These are phyloP conservation scores for Rhopalosiphum nymphaeae DNA, from an alignment of 2,888 invertebrate genomes.

Conservation along the genomic window DNA sequence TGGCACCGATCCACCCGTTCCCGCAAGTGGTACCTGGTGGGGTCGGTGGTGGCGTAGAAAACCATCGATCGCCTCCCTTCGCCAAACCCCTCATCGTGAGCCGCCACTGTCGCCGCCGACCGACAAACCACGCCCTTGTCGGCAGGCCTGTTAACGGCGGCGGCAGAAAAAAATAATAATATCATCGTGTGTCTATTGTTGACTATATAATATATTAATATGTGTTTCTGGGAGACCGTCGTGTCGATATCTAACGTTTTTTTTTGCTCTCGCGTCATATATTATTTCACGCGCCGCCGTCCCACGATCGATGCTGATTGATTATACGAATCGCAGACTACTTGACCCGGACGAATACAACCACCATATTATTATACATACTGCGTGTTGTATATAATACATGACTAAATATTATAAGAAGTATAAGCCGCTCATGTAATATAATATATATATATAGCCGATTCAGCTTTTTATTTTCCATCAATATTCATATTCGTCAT, in stretches of 20 bases:
- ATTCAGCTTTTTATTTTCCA: background rate
- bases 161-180: background rate
- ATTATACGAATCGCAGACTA: background rate
- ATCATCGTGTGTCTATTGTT: conserved; percentile 1
- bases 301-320: background rate
- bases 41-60: conserved; percentile 27
- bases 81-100: background rate
- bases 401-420: background rate
- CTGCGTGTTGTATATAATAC: background rate
- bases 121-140: conserved; percentile 60
- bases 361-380: background rate
- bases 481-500: background rate
- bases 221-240: background rate
- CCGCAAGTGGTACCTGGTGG: background rate
- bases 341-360: background rate
- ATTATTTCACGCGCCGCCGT: background rate
- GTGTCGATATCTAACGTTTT: background rate
- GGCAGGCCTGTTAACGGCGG: conserved; percentile 38
- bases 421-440: background rate
- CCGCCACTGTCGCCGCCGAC: background rate
- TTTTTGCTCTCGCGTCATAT: background rate
- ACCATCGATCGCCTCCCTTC: conserved; percentile 60
- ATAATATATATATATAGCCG: background rate
- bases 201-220: background rate
- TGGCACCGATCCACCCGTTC: conserved; percentile 5